Conservation (phyloP, 2,888 invertebrate species). For the Protonemura montana region DNA sequence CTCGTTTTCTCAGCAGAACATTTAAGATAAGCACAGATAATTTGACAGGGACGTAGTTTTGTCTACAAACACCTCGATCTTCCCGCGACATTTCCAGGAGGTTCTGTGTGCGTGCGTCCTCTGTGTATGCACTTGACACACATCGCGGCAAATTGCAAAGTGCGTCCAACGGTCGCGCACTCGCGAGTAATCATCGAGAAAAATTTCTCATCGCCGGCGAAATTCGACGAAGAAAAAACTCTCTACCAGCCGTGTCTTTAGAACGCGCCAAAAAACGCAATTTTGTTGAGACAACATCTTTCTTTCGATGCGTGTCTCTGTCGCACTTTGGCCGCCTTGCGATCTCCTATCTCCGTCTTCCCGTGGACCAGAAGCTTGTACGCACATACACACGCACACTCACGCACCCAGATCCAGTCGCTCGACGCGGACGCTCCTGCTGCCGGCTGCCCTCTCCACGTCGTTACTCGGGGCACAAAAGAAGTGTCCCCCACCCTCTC, state of each 20-base stretch:
- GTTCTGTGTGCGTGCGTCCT: too few species aligned
- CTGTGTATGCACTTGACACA: too few species aligned
- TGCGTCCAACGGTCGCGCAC: too few species aligned
- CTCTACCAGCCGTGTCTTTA: neutral
- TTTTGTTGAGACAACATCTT: neutral
- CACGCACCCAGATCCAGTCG: too few species aligned
- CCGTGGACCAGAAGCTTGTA: neutral
- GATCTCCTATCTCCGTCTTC: neutral
- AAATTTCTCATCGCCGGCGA: neutral
- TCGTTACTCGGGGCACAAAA: constrained; percentile 28
- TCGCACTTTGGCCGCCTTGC: neutral
- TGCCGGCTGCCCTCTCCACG: neutral
- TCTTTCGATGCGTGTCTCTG: neutral
- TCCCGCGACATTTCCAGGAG: too few species aligned
- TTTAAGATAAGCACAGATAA: too few species aligned
- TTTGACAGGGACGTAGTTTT: too few species aligned
- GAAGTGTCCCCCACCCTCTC: constrained; percentile 46
- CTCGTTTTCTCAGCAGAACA: too few species aligned
- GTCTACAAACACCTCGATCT: too few species aligned
- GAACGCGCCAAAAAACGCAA: neutral
- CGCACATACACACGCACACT: neutral
- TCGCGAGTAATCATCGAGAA: neutral
- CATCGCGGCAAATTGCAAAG: too few species aligned
- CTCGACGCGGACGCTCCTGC: too few species aligned
- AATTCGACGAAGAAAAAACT: neutral